A percentile compares a stretch with the other conserved stretches of the same genome.
These are phyloP conservation scores for Helicorthomorpha holstii DNA, from an alignment of 1,140 invertebrate species.

Conservation along the genomic window DNA sequence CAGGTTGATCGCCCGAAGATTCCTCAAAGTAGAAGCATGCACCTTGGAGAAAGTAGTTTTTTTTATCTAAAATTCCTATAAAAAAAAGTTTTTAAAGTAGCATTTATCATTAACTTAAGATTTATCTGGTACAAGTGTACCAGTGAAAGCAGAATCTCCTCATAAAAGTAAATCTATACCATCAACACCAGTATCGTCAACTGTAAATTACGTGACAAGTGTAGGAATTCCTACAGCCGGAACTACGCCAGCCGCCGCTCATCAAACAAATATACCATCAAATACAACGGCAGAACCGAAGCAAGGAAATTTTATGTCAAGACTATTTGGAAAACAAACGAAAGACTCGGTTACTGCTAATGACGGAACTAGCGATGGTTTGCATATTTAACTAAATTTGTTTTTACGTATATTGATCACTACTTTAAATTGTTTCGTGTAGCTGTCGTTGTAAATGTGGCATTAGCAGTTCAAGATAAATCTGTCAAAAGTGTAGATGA, in stretches of 20 bases:
- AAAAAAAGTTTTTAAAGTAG: no score
- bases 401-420: neutral
- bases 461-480: neutral
- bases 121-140: conserved; percentile 14
- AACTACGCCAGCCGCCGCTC: conserved; percentile 1
- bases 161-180: conserved; percentile 12
- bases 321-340: conserved; percentile 19
- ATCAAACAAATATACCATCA: neutral
- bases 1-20: neutral
- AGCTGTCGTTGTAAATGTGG: neutral
- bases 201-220: conserved; percentile 7
- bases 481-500: conserved; percentile 49
- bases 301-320: conserved; percentile 17
- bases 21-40: neutral
- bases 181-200: conserved; percentile 8
- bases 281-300: conserved; percentile 8
- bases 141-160: conserved; percentile 11
- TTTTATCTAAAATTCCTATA: no score
- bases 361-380: neutral
- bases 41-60: neutral
- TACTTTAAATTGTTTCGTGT: no score
- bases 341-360: neutral
- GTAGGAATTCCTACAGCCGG: conserved; percentile 4
- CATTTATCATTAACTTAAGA: no score
- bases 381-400: neutral